Base-by-base conservation (phyloP, 2,113 vertebrate species). In the Perognathus longimembris region DNA sequence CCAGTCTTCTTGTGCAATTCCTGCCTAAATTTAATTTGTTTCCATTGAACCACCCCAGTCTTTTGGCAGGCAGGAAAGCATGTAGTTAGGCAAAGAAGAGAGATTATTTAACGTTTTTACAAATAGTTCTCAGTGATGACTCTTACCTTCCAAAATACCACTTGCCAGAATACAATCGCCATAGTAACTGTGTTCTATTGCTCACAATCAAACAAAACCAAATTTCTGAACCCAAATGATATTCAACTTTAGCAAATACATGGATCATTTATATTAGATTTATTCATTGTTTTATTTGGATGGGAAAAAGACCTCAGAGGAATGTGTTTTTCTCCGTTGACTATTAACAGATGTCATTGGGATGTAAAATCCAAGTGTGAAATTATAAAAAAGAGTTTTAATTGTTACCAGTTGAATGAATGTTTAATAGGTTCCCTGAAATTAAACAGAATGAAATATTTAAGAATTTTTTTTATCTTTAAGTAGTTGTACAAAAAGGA, bases 331-430 rank as follows among this genome's bases (percentile, higher is more conserved):
- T 1, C 77, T 28, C 45, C 32, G 9, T 54, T 92, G 50, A 70
- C 18, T 87, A 32, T 85, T 86, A 94, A 79, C 9, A 85, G 50
- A 75, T 89, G 50, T 64, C 71, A 76, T 14, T 92, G 32, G 74
- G 74, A 76, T 70, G 10, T 71, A 83, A 89, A 85, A 50, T 89
- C 34, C 30, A 90, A 79, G 20, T 74, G 42, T 61, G 73, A 87
- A 92, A 67, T 84, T 89, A 80, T 81, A 69, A 90, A 95, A n/a
- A 92, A 28, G 57, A 77, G 50, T 32, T 83, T 92, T 42, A 85
- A 73, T 88, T 92, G 20, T 20, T 81, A 10, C 5, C 64, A 76
- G 14, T 14, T 79, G 42, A 79, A 28, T 78, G 70, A 6, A 32
- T 92, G 77, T 40, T 92, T 89, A 57, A 21, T 81, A 64, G 83